Percentiles rank a stretch among this genome's conserved stretches.
Evolutionary conservation across 2,888 invertebrate genomes (phyloP).

Genomic region (Halictus ligatus): DNA sequence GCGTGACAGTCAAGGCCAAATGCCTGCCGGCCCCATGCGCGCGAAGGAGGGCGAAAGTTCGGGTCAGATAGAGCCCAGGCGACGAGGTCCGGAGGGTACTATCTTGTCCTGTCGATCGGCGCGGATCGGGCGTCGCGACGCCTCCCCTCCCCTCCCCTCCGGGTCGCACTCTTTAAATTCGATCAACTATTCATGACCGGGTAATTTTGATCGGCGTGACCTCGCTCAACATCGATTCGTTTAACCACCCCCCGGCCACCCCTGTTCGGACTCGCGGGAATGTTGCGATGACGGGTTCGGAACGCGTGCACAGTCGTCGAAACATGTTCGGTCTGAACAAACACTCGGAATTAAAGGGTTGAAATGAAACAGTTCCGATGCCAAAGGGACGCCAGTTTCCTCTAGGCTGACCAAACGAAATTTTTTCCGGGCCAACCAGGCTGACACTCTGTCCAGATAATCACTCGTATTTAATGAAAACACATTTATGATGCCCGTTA

Average conservation of each 20-base stretch:
- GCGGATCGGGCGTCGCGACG: not conserved
- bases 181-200: slow-evolving; percentile 17
- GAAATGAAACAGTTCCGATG: not conserved
- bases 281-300: not conserved
- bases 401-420: not conserved
- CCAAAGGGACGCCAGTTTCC: not conserved
- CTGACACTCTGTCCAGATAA: too few species aligned
- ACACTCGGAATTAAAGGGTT: not conserved
- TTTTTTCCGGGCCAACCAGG: not conserved
- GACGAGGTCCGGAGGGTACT: not conserved
- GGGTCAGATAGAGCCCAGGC: not conserved
- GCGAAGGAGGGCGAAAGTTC: not conserved
- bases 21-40: too few species aligned
- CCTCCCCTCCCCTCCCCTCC: not conserved
- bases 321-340: not conserved
- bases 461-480: too few species aligned
- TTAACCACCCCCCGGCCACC: not conserved
- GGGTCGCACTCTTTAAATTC: not conserved
- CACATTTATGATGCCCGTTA: too few species aligned
- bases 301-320: not conserved
- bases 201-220: slow-evolving; percentile 22
- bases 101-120: not conserved
- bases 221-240: slow-evolving; percentile 49
- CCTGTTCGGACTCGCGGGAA: slow-evolving; percentile 6
- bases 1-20: too few species aligned